Percentiles rank a stretch among this genome's conserved stretches.
Conservation (phyloP, 2,113 vertebrate species). For the Carettochelys insculpta region DNA sequence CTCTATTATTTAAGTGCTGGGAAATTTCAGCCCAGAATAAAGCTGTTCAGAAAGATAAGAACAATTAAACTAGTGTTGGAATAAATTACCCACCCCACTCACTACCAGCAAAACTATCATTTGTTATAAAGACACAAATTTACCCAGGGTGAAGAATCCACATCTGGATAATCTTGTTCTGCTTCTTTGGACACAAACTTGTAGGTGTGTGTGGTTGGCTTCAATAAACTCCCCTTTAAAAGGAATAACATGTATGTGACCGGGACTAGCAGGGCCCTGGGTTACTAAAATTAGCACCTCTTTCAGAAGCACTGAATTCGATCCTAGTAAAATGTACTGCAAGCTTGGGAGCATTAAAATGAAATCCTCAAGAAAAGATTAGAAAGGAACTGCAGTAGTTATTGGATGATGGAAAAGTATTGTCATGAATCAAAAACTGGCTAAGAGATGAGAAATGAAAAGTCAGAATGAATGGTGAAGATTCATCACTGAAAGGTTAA, state of each 20-base stretch:
- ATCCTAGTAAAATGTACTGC: neutral
- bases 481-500: neutral
- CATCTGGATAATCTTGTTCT: neutral
- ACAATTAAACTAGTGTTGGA: neutral
- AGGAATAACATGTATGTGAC: neutral
- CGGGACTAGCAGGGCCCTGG: neutral
- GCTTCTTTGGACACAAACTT: neutral
- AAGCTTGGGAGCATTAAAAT: neutral
- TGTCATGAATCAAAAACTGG: neutral
- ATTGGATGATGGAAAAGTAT: neutral
- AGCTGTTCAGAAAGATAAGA: neutral
- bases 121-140: neutral
- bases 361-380: neutral
- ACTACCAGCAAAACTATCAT: rapidly evolving
- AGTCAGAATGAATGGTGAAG: neutral
- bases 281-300: neutral
- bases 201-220: neutral
- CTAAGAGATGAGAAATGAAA: neutral
- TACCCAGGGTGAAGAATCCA: neutral
- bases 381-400: neutral
- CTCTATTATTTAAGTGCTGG: neutral
- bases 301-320: neutral
- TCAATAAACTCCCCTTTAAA: slow-evolving; percentile 11
- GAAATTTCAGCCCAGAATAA: neutral
- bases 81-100: rapidly evolving